A percentile compares a stretch with the other conserved stretches of the same genome.
Conservation (phyloP, 2,113 vertebrate species). For the Cavia aperea region DNA sequence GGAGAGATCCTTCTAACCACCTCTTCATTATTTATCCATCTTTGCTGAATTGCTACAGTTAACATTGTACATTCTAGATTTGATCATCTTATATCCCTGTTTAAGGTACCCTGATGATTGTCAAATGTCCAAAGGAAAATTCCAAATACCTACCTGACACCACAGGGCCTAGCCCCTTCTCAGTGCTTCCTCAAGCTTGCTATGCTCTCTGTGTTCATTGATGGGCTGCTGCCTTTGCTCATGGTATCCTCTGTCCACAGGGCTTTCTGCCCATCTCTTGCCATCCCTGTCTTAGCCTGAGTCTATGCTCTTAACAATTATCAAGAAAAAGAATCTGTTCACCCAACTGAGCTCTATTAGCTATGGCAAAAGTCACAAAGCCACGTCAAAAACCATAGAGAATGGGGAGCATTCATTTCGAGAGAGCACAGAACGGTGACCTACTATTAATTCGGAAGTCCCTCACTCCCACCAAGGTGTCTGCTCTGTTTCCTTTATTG, state of each 20-base stretch:
- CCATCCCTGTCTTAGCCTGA: not conserved
- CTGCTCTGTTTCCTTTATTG: not conserved
- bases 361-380: not conserved
- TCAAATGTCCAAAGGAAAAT: not conserved
- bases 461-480: not conserved
- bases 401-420: not conserved
- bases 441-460: not conserved
- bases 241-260: no score
- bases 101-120: not conserved
- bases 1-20: not conserved
- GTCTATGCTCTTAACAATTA: not conserved
- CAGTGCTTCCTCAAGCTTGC: not conserved
- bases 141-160: not conserved
- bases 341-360: not conserved
- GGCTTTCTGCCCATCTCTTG: not conserved
- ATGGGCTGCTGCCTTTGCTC: not conserved
- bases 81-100: not conserved
- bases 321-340: not conserved
- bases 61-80: not conserved
- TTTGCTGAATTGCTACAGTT: not conserved
- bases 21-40: not conserved
- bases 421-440: not conserved
- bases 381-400: not conserved
- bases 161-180: not conserved
- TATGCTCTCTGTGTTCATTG: not conserved